Evolutionary conservation across 2,888 invertebrate species (phyloP), one percentile per base, ranked within the genome.

Genomic region (Barypeithes pellucidus): DNA sequence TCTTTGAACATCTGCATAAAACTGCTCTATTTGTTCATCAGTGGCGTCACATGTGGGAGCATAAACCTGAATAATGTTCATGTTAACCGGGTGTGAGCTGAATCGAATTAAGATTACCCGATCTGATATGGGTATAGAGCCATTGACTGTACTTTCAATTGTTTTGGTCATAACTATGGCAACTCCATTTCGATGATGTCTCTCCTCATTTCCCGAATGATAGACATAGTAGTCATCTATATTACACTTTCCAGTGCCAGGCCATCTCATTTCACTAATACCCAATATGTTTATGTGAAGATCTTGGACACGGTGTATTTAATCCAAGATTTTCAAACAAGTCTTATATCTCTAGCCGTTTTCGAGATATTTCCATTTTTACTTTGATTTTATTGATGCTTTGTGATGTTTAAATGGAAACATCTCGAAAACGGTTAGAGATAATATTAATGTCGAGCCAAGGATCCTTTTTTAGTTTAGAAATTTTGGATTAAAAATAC

Each of bases 51-150:
- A 36, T 16, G 76, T 77, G n/a, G 75, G 75, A 43, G 73, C 72
- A 66, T 77, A 75, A 16, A 70, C 67, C 50, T 76, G 62, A 43
- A 75, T 62, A 9, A 73, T 69, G 22, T 65, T 70, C 4, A 65
- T n/a, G 18, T 72, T 16, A 0, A 52, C 20, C 4, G 67, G 68
- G 16, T 1, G 24, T 12, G 45, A n/a, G 8, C 52, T 68, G 16
- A 75, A 33, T 36, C 70, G 47, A 33, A 76, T 47, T 45, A 75
- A 36, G 7, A 75, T 50, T 16, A 69, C 24, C 52, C 76, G 67
- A 7, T 76, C 74, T 2, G 67, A 62, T 4, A 52, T 16, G 12
- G 47, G 73, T 7, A 65, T 24, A 16, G 70, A 43, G 11, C n/a
- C 61, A 29, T 16, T 69, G 29, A 75, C 73, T 41, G 41, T 52